Conservation (phyloP, 2,888 invertebrate genomes). For the Cheilosia vernalis region DNA sequence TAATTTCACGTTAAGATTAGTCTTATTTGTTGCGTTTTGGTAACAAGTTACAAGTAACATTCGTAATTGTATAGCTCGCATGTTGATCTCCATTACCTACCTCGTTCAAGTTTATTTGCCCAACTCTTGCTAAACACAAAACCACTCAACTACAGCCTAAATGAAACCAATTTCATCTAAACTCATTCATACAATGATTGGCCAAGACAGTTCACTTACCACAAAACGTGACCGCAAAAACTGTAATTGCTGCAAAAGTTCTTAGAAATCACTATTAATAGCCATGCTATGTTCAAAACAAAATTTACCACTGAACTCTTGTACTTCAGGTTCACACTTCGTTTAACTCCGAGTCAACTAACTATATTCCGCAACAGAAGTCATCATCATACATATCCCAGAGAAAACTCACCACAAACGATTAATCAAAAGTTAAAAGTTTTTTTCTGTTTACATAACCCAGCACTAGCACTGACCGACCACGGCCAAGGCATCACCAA, state of each 20-base stretch:
- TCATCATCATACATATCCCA: constrained; percentile 25
- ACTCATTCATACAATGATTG: constrained; percentile 4
- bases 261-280: constrained; percentile 9
- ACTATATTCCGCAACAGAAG: constrained; percentile 29
- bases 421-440: constrained; percentile 19
- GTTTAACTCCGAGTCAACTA: constrained; percentile 19
- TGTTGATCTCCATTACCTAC: too few species aligned
- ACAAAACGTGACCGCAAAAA: constrained; percentile 36
- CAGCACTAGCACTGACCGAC: constrained; percentile 77
- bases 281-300: not conserved
- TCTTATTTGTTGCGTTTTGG: too few species aligned
- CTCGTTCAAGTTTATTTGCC: too few species aligned
- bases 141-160: not conserved
- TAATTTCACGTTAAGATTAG: too few species aligned
- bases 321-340: constrained; percentile 49
- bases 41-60: too few species aligned
- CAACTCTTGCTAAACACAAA: too few species aligned
- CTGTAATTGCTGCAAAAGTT: not conserved
- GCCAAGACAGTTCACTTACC: not conserved
- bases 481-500: constrained; percentile 78
- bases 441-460: constrained; percentile 35
- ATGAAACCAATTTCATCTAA: not conserved
- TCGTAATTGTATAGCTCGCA: too few species aligned
- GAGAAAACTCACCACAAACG: constrained; percentile 24
- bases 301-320: not conserved